Conservation (phyloP, 2,113 vertebrate genomes). For the Oxyruncus cristatus region DNA sequence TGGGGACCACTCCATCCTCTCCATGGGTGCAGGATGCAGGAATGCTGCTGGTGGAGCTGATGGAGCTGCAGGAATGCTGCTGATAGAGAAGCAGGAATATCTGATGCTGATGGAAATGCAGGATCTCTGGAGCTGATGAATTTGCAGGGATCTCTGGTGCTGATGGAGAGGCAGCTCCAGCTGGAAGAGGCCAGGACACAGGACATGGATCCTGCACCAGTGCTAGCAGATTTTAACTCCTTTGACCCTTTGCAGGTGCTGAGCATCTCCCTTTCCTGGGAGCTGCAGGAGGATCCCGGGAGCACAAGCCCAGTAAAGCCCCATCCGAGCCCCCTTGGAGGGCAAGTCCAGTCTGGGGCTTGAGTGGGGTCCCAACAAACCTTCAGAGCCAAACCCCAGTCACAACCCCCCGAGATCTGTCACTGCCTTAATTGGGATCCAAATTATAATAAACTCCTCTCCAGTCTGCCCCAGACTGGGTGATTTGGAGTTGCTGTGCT, state of each 20-base stretch:
- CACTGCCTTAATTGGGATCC: not conserved
- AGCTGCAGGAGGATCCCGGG: rapidly evolving
- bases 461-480: rapidly evolving
- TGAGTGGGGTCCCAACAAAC: not conserved
- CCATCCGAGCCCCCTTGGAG: not conserved
- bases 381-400: not conserved
- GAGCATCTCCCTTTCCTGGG: rapidly evolving
- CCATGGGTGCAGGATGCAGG: not conserved
- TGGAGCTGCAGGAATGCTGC: not conserved
- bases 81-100: not conserved
- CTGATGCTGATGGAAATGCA: not conserved
- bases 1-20: not conserved
- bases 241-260: not conserved
- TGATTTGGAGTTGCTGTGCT: not conserved
- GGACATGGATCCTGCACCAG: rapidly evolving
- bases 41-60: not conserved
- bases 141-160: not conserved
- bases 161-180: not conserved
- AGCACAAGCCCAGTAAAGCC: too few relatives aligned
- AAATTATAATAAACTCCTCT: not conserved
- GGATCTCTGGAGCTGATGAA: not conserved
- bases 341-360: not conserved
- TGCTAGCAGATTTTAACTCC: not conserved
- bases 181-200: not conserved
- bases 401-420: not conserved